A percentile compares a stretch with the other conserved stretches of the same genome.
Conservation (phyloP, 2,888 invertebrate genomes). For the Catocala sponsa region DNA sequence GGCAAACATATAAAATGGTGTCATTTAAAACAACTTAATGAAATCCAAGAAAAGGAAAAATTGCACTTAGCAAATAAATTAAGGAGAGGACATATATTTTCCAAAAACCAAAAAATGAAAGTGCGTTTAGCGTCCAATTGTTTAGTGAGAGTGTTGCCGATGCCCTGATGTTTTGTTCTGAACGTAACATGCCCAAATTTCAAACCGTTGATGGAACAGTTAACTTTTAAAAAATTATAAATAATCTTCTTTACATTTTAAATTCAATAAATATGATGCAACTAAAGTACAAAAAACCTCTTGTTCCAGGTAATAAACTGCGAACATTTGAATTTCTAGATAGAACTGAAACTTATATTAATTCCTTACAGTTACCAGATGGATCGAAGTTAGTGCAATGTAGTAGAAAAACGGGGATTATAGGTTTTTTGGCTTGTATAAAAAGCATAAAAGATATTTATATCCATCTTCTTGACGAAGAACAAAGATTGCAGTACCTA, state of each 20-base stretch:
- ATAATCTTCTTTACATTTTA: conserved; percentile 1
- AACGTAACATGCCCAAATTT: conserved; percentile 11
- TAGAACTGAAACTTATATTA: neutral
- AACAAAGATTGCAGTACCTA: no score
- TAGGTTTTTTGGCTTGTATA: conserved; percentile 13
- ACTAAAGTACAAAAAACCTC: conserved; percentile 2
- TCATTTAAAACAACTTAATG: neutral
- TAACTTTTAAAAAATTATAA: conserved; percentile 1
- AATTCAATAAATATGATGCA: conserved; percentile 3
- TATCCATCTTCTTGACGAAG: neutral
- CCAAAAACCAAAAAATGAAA: conserved; percentile 33
- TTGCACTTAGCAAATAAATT: conserved; percentile 25
- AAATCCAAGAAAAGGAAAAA: conserved; percentile 18
- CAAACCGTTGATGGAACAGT: conserved; percentile 1
- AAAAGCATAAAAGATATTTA: conserved; percentile 11
- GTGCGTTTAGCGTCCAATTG: conserved; percentile 23
- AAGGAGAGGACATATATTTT: conserved; percentile 4
- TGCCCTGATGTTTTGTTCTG: conserved; percentile 24
- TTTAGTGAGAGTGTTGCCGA: conserved; percentile 30
- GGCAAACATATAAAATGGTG: no score
- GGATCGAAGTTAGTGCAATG: neutral
- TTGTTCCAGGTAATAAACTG: neutral
- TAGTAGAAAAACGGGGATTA: conserved; percentile 3
- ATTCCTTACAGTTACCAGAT: neutral
- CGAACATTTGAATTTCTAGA: conserved; percentile 2